Conservation (phyloP, 2,113 vertebrate species). For the Leucoraja erinaceus region DNA sequence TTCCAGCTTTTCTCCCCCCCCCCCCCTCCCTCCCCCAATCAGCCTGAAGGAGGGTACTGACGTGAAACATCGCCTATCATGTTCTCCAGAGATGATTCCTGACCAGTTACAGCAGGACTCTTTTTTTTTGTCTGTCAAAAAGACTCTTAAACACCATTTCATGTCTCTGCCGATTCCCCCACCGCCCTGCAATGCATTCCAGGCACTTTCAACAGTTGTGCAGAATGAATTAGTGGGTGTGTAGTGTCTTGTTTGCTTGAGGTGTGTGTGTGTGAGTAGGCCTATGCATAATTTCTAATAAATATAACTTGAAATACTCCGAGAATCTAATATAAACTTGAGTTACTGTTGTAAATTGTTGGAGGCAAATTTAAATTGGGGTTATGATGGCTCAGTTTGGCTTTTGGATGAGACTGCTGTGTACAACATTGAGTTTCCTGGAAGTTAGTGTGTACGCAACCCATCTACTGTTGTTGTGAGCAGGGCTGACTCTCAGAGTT, state of each 20-base stretch:
- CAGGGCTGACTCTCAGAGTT: neutral
- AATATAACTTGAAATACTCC: neutral
- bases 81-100: too few species aligned
- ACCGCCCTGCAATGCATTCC: too few species aligned
- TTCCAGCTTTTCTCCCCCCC: too few species aligned
- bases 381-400: neutral
- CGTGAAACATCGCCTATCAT: too few species aligned
- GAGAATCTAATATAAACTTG: neutral
- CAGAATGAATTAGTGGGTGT: neutral
- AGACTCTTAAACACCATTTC: too few species aligned
- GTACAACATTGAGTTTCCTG: neutral
- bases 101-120: too few species aligned
- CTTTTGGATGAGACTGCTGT: neutral
- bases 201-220: neutral
- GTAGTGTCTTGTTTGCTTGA: neutral
- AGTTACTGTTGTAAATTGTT: neutral
- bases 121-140: too few species aligned
- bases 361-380: neutral
- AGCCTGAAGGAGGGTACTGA: too few species aligned
- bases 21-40: too few species aligned
- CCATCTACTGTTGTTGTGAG: neutral
- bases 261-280: neutral
- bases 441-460: neutral
- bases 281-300: neutral
- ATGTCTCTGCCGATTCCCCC: too few species aligned